Conservation (phyloP, 2,797 vertebrate species). For the Ptychadena robeensis region DNA sequence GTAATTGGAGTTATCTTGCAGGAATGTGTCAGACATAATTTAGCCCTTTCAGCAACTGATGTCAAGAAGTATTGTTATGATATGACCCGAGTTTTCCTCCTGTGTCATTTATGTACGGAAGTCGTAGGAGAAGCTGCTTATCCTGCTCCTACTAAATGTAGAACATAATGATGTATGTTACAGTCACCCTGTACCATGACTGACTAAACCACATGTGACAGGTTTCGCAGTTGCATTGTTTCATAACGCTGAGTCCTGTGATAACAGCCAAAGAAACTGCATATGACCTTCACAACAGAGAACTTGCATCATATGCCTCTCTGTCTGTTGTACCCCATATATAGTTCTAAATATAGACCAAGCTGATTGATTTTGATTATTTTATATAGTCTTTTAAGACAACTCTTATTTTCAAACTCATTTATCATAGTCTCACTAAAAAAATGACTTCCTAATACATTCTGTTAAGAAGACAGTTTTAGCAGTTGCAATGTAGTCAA, state of each 20-base stretch:
- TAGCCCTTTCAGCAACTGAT: conserved; percentile 60
- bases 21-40: conserved; percentile 67
- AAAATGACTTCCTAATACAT: too few species aligned
- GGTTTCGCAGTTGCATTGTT: conserved; percentile 21
- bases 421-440: too few species aligned
- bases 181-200: conserved; percentile 24
- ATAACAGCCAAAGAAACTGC: neutral
- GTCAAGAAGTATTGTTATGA: neutral
- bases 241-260: conserved; percentile 34
- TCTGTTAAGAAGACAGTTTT: too few species aligned
- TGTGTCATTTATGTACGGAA: conserved; percentile 22
- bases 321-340: conserved; percentile 6
- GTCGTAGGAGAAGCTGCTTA: conserved; percentile 58
- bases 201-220: conserved; percentile 55
- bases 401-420: too few species aligned
- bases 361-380: too few species aligned
- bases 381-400: too few species aligned
- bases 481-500: too few species aligned
- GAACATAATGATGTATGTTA: conserved; percentile 67
- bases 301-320: too few species aligned
- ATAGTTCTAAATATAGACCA: too few species aligned
- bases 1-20: conserved; percentile 58
- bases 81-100: conserved; percentile 17
- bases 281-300: conserved; percentile 45
- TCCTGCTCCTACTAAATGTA: conserved; percentile 60